Evolutionary conservation across 2,888 invertebrate species (phyloP).

Genomic region (Apodemia hepburni): DNA sequence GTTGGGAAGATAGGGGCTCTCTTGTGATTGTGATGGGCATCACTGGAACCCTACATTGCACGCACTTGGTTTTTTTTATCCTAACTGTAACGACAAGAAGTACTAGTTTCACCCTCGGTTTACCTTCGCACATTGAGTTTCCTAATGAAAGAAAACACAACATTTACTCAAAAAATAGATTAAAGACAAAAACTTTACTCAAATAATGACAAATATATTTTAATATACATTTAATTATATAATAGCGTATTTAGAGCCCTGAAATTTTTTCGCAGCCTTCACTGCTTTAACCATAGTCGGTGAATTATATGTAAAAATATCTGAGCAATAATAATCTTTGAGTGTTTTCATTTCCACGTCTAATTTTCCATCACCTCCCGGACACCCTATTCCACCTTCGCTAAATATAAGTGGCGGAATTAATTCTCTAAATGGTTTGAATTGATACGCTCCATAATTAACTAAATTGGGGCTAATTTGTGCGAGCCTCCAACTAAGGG

Average conservation of each 20-base stretch:
- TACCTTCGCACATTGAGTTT: no score
- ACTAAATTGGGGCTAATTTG: constrained; percentile 63
- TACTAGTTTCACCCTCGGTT: no score
- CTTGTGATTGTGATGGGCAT: no score
- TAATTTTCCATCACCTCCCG: constrained; percentile 30
- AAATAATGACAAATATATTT: no score
- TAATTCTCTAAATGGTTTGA: constrained; percentile 44
- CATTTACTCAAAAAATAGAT: no score
- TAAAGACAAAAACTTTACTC: no score
- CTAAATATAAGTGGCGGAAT: constrained; percentile 35
- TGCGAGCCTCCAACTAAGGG: constrained; percentile 46
- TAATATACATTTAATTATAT: no score
- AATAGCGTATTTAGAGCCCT: constrained; percentile 7
- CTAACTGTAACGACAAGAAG: no score
- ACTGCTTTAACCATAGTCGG: constrained; percentile 57
- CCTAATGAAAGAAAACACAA: no score
- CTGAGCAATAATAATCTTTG: constrained; percentile 61
- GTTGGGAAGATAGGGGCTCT: no score
- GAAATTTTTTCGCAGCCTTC: constrained; percentile 46
- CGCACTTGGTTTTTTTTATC: no score
- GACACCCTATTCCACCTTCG: constrained; percentile 7
- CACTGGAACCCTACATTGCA: no score
- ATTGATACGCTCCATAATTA: constrained; percentile 45
- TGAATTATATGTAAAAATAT: constrained; percentile 60
- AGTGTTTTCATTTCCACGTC: constrained; percentile 48